Evolutionary conservation across 2,888 invertebrate genomes (phyloP).

Genomic region (Isotomurus palustris): DNA sequence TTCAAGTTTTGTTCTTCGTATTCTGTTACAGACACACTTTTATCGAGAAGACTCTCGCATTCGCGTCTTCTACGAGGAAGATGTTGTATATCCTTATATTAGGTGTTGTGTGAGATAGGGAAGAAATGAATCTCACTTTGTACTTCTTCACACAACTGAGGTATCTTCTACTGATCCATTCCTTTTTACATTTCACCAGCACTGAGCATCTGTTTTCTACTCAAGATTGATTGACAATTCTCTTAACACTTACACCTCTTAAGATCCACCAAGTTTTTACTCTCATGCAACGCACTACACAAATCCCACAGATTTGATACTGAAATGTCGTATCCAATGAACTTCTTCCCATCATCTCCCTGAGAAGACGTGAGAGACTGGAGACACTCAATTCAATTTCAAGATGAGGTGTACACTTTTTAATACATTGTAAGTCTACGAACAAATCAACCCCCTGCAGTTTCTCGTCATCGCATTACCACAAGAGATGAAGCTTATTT

Average conservation of each 20-base stretch:
- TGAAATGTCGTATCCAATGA: neutral
- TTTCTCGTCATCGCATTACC: too few relatives aligned
- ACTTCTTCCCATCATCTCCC: too few relatives aligned
- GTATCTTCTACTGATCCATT: neutral
- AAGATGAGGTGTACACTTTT: neutral
- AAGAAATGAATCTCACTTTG: too few relatives aligned
- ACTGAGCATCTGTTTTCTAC: slow-evolving; percentile 6
- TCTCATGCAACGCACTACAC: neutral
- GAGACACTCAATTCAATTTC: neutral
- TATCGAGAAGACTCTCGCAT: too few relatives aligned
- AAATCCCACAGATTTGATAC: neutral
- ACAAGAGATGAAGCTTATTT: too few relatives aligned
- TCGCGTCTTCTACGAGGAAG: too few relatives aligned
- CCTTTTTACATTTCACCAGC: slow-evolving; percentile 3
- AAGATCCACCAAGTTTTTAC: neutral
- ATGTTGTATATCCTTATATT: too few relatives aligned
- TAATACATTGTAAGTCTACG: neutral
- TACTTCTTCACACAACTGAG: neutral
- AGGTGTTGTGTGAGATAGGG: too few relatives aligned
- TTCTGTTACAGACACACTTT: too few relatives aligned
- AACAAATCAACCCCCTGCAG: too few relatives aligned
- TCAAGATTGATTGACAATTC: neutral
- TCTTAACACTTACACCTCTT: neutral
- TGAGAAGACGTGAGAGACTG: neutral
- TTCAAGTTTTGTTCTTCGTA: too few relatives aligned